phyloP scores from a whole-genome alignment of 2,888 invertebrate genomes.

The Hydropsyche betteni region DNA sequence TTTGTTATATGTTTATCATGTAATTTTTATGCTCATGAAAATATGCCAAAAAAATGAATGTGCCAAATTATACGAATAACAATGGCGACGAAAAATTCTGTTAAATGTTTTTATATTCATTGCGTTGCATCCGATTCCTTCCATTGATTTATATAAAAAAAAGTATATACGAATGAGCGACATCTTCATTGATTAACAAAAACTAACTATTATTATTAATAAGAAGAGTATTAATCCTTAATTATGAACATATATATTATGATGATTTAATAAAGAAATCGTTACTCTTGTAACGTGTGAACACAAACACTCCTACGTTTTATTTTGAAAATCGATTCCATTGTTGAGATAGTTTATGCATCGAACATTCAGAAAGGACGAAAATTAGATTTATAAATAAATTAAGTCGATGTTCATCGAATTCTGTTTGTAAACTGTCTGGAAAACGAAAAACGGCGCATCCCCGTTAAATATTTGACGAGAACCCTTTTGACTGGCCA shows the following conservation, averaged over 20 bases:
- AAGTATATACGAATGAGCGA: not conserved
- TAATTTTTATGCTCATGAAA: slow-evolving; percentile 9
- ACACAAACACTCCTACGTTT: no score
- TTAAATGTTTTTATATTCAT: not conserved
- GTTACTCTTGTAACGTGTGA: slow-evolving; percentile 46
- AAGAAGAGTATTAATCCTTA: slow-evolving; percentile 49
- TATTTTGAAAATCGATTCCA: no score
- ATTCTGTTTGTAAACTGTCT: no score
- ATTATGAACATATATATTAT: slow-evolving; percentile 45
- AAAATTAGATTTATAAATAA: no score
- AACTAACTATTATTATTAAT: slow-evolving; percentile 44
- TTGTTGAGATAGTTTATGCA: no score
- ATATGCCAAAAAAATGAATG: slow-evolving; percentile 15
- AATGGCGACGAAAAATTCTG: slow-evolving; percentile 1
- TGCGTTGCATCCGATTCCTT: slow-evolving; percentile 19
- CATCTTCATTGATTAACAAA: slow-evolving; percentile 33
- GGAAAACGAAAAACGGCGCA: no score
- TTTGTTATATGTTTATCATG: not conserved
- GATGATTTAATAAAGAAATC: slow-evolving; percentile 50
- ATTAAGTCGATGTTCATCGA: no score
- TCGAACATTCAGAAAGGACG: no score
- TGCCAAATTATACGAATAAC: slow-evolving; percentile 20
- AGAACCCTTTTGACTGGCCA: no score
- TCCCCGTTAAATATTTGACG: no score
- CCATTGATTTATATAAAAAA: slow-evolving; percentile 5